Evolutionary conservation across 92 coral and sea anemone species (phyloP).

Genomic region (Paramuricea clavata): DNA sequence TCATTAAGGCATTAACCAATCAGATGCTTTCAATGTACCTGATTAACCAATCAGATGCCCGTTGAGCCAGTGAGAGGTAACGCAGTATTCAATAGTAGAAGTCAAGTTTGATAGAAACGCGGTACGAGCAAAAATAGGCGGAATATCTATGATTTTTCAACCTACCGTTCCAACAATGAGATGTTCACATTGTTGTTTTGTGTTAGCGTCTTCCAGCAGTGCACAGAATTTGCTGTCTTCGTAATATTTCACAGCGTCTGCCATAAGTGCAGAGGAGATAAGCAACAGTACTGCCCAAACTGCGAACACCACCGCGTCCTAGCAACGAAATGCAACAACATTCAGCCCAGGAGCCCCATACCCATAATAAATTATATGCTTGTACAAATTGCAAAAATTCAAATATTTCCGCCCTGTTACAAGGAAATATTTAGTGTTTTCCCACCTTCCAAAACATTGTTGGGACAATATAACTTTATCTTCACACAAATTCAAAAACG

Average conservation of each 20-base stretch:
- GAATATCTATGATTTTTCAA: background rate
- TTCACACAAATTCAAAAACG: too few species aligned
- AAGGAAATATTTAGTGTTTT: too few species aligned
- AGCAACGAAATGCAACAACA: background rate
- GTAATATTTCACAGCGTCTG: conserved; percentile 4
- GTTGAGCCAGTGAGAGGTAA: too few species aligned
- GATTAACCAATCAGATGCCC: too few species aligned
- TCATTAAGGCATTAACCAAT: too few species aligned
- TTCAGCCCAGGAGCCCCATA: too few species aligned
- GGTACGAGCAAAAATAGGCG: background rate
- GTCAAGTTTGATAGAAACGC: background rate
- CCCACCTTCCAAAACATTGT: too few species aligned
- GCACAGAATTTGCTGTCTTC: background rate
- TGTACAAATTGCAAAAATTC: background rate
- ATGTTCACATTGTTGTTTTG: conserved; percentile 15
- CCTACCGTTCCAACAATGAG: conserved; percentile 25
- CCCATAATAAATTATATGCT: too few species aligned
- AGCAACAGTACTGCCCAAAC: conserved; percentile 21
- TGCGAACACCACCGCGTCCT: conserved; percentile 15
- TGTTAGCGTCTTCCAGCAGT: background rate
- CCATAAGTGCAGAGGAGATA: conserved; percentile 10
- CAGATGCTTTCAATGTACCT: too few species aligned
- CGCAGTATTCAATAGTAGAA: background rate
- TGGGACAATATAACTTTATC: too few species aligned
- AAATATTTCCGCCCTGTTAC: too few species aligned